Percentiles rank a stretch among this genome's conserved stretches.
Evolutionary conservation across 1,140 invertebrate species (phyloP).

Genomic region (Chelonus insularis): DNA sequence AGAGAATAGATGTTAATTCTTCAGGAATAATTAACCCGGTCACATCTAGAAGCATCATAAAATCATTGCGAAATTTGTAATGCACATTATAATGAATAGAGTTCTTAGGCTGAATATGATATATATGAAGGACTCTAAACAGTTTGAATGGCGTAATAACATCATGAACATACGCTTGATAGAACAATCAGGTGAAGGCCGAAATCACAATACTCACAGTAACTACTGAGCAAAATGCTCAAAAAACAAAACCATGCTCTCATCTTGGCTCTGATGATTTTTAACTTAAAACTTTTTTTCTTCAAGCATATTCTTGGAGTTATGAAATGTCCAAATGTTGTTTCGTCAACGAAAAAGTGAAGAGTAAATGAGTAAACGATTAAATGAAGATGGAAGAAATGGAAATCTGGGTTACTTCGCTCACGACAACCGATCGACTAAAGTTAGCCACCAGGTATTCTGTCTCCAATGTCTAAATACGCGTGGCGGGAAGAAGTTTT

Average conservation of each 20-base stretch:
- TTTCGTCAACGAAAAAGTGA: too few species aligned
- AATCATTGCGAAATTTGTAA: background rate
- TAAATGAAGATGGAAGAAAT: too few species aligned
- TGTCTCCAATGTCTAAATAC: constrained; percentile 37
- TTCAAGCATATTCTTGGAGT: background rate
- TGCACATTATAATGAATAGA: too few species aligned
- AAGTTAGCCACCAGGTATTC: constrained; percentile 5
- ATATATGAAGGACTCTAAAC: background rate
- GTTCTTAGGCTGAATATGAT: too few species aligned
- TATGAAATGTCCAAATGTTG: too few species aligned
- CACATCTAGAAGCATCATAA: constrained; percentile 41
- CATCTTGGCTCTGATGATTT: constrained; percentile 12
- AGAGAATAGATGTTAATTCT: constrained; percentile 74
- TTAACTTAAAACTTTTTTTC: background rate
- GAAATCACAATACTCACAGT: constrained; percentile 33
- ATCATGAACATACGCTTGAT: background rate
- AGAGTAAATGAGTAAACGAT: too few species aligned
- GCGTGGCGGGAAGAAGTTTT: constrained; percentile 45
- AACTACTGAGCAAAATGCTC: constrained; percentile 29
- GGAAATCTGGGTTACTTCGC: background rate
- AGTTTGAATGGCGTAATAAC: background rate
- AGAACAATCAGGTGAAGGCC: constrained; percentile 31
- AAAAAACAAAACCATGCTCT: constrained; percentile 21
- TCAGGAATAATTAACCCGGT: constrained; percentile 70
- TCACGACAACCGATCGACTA: constrained; percentile 15